Conservation (phyloP, 2,888 invertebrate species). For the Tryphoninae sp. region DNA sequence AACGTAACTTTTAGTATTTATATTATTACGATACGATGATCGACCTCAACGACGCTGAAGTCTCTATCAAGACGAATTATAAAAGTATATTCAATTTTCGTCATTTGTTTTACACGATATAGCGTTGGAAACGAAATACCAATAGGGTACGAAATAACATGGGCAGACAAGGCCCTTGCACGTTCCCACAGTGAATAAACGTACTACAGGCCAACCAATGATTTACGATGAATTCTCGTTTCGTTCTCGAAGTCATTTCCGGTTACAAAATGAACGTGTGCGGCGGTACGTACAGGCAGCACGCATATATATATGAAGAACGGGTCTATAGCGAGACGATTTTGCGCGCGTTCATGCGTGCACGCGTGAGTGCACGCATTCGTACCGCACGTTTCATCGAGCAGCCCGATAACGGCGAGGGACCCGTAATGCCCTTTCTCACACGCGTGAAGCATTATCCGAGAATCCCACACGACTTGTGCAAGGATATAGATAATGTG, state of each 20-base stretch:
- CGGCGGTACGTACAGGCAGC: conserved; percentile 5
- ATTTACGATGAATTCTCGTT: conserved; percentile 51
- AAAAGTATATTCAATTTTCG: no score
- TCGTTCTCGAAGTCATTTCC: conserved; percentile 12
- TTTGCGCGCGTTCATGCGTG: conserved; percentile 48
- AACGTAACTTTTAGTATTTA: no score
- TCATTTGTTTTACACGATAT: no score
- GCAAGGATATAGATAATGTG: conserved; percentile 8
- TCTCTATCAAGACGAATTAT: no score
- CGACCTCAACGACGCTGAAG: no score
- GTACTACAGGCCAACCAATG: conserved; percentile 28
- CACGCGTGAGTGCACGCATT: conserved; percentile 40
- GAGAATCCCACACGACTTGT: conserved; percentile 5
- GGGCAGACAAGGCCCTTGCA: no score
- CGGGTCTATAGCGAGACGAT: conserved; percentile 12
- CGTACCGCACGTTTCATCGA: conserved; percentile 34
- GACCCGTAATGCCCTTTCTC: conserved; percentile 35
- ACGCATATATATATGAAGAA: conserved; percentile 12
- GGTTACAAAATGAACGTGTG: conserved; percentile 29
- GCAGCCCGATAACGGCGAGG: background rate
- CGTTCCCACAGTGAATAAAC: background rate
- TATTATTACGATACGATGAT: no score
- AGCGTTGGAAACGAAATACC: no score
- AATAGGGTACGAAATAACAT: no score
- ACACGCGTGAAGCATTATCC: background rate